phyloP scores from a whole-genome alignment of 2,888 invertebrate genomes.

The Muschampia plurimacula region DNA sequence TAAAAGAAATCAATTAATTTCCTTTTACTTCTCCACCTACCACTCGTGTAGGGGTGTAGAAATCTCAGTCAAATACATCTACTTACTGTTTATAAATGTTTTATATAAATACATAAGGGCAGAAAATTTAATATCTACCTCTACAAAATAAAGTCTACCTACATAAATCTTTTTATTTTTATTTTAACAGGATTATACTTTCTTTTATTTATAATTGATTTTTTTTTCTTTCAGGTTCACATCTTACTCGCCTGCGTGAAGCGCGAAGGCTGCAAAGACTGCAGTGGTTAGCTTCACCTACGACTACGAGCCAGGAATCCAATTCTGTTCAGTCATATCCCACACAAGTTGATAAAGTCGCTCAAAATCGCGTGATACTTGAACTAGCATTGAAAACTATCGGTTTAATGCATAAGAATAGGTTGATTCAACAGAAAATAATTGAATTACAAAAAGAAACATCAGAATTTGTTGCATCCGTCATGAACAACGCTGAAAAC shows the following conservation, averaged over 20 bases:
- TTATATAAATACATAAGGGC: no score
- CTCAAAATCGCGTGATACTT: slow-evolving; percentile 81
- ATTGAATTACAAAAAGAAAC: slow-evolving; percentile 87
- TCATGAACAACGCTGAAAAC: slow-evolving; percentile 84
- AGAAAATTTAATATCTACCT: no score
- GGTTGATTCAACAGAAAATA: slow-evolving; percentile 86
- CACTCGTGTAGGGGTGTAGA: no score
- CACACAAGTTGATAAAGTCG: slow-evolving; percentile 57
- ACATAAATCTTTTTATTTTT: no score
- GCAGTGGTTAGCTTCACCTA: slow-evolving; percentile 57
- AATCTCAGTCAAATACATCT: no score
- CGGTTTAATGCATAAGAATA: slow-evolving; percentile 87
- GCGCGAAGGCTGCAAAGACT: slow-evolving; percentile 69
- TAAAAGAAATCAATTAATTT: no score
- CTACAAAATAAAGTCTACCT: no score
- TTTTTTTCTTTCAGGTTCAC: slow-evolving; percentile 68
- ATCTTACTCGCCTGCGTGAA: slow-evolving; percentile 67
- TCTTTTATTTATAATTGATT: not conserved
- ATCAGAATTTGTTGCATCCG: slow-evolving; percentile 85
- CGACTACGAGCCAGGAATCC: slow-evolving; percentile 48
- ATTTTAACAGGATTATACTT: not conserved
- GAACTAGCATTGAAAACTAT: slow-evolving; percentile 88
- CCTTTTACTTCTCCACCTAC: no score
- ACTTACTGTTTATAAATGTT: no score
- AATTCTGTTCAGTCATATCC: slow-evolving; percentile 40